Percentiles rank a stretch among this genome's conserved stretches.
phyloP scores from a whole-genome alignment of 1,140 invertebrate genomes.

The Cherax quadricarinatus region DNA sequence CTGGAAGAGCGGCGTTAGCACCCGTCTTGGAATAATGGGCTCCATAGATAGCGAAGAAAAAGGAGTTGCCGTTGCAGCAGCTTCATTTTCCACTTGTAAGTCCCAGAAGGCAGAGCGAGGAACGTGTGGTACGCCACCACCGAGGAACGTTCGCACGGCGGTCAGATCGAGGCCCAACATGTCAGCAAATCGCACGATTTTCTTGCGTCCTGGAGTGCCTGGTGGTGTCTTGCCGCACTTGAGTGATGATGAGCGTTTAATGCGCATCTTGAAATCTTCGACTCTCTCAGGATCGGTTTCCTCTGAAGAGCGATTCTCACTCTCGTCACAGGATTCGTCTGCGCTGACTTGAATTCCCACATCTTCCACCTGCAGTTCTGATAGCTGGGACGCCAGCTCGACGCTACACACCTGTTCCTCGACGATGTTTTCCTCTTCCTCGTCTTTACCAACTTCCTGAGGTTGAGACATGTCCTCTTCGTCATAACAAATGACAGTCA shows the following conservation, averaged over 20 bases:
- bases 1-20: slow-evolving; percentile 85
- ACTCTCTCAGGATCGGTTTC: slow-evolving; percentile 63
- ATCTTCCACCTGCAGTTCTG: slow-evolving; percentile 47
- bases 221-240: slow-evolving; percentile 95
- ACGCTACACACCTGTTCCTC: slow-evolving; percentile 8
- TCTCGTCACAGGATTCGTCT: slow-evolving; percentile 50
- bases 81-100: slow-evolving; percentile 70
- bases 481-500: slow-evolving; percentile 61
- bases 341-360: slow-evolving; percentile 35
- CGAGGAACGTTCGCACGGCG: slow-evolving; percentile 91
- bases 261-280: slow-evolving; percentile 76
- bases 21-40: slow-evolving; percentile 37
- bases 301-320: slow-evolving; percentile 49
- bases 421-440: slow-evolving; percentile 2
- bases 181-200: slow-evolving; percentile 96
- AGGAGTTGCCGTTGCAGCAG: neutral
- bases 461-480: slow-evolving; percentile 37
- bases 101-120: slow-evolving; percentile 86
- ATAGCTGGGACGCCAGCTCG: slow-evolving; percentile 53
- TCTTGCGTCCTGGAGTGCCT: slow-evolving; percentile 91
- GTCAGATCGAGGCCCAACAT: slow-evolving; percentile 94
- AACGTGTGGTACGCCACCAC: slow-evolving; percentile 92
- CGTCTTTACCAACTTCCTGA: neutral
- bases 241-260: slow-evolving; percentile 89
- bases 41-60: neutral